phyloP scores from a whole-genome alignment of 1,140 invertebrate genomes.

The Papilio dardanus region DNA sequence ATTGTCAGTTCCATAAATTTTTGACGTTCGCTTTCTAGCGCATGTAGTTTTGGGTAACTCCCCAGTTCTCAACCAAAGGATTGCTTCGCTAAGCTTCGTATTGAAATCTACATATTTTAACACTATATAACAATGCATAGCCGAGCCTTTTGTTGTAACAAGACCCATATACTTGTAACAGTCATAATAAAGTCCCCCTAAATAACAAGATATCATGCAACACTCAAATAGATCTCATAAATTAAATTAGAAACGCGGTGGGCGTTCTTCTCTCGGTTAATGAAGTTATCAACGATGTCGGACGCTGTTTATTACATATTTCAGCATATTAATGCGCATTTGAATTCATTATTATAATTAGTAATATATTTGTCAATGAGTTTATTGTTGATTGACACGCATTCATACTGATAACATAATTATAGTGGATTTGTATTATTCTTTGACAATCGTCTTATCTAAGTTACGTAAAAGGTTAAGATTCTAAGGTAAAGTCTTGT shows the following conservation, averaged over 20 bases:
- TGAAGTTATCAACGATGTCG: constrained; percentile 52
- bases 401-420: neutral
- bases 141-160: too few relatives aligned
- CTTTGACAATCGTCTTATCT: neutral
- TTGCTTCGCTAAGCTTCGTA: too few relatives aligned
- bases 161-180: constrained; percentile 4
- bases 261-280: constrained; percentile 45
- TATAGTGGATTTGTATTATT: neutral
- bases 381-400: neutral
- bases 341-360: constrained; percentile 27
- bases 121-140: too few relatives aligned
- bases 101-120: too few relatives aligned
- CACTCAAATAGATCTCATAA: constrained; percentile 41
- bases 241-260: constrained; percentile 51
- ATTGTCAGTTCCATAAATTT: too few relatives aligned
- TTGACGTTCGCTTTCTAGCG: too few relatives aligned
- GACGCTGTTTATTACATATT: constrained; percentile 43
- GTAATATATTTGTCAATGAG: neutral
- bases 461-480: too few relatives aligned
- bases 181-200: constrained; percentile 19
- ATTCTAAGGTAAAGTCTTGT: too few relatives aligned
- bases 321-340: constrained; percentile 26
- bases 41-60: too few relatives aligned
- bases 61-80: too few relatives aligned
- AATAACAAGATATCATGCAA: constrained; percentile 28